Evolutionary conservation across 2,797 vertebrate species (phyloP), one percentile per base, ranked within the genome.

Genomic region (Jordanella pulchra): DNA sequence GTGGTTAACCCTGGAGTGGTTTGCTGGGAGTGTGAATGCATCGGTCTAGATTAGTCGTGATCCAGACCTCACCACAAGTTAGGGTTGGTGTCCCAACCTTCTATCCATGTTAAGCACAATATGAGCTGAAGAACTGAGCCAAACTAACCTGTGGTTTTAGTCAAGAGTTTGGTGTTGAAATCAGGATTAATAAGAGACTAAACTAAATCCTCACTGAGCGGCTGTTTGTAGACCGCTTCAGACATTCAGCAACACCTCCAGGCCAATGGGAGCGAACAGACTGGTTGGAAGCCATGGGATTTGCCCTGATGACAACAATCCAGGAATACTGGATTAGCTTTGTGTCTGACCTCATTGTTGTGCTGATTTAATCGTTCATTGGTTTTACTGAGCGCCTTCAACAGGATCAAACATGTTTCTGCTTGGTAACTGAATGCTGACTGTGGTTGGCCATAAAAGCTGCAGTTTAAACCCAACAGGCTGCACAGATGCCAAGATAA

Each of bases 331-430:
- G 35, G 39, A 21, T 44, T 28, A 44, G 32, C 18, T 28, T 72
- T 42, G n/a, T 54, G 32, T 48, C 60, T 51, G 28, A 10, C 61
- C 27, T 64, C 35, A 30, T 44, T 65, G 21, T 51, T 28, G 30
- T 67, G 44, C 45, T 45, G 65, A 3, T 35, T 53, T 67, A 67
- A 25, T 53, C 30, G 13, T 13, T 53, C 48, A 1, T 67, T 48
- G 56, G 53, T 50, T 51, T 51, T 32, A 51, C 47, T 7, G 21
- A 51, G 21, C 23, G 42, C 48, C 27, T 69, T 27, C 54, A n/a
- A 23, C 68, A 58, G n/a, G 54, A 60, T 47, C 42, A 47, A 32
- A 32, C 53, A 58, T 7, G 54, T 69, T 23, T 58, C 28, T 70
- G 44, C 42, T n/a, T 4, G n/a, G 2, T 10, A 21, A 15, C 4